phyloP scores from a whole-genome alignment of 2,113 vertebrate species.

The Gambusia holbrooki region DNA sequence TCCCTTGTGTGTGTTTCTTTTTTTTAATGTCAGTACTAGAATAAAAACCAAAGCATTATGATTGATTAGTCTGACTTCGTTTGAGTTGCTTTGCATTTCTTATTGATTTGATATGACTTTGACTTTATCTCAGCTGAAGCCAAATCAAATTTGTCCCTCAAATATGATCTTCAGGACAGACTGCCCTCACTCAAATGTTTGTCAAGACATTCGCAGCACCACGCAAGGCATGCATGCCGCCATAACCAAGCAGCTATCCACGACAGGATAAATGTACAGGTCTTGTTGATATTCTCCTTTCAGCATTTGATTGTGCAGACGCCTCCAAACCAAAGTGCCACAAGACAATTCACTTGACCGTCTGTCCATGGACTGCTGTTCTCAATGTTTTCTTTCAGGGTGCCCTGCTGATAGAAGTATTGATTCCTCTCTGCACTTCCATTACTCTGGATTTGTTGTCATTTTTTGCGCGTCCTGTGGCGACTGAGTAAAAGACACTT shows the following conservation, averaged over 20 bases:
- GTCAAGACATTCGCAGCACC: background rate
- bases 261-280: background rate
- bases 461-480: conserved; percentile 1
- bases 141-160: background rate
- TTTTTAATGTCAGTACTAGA: background rate
- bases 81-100: background rate
- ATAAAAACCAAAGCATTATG: background rate
- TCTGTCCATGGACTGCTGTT: conserved; percentile 1
- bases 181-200: background rate
- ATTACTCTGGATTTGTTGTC: background rate
- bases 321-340: background rate
- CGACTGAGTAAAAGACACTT: background rate
- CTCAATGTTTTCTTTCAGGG: background rate
- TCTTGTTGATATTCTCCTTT: background rate
- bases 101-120: background rate
- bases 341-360: background rate
- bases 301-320: background rate
- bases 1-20: background rate
- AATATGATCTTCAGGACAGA: conserved; percentile 5
- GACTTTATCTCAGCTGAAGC: background rate
- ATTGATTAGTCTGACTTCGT: background rate
- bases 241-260: background rate
- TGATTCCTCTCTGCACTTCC: conserved; percentile 1
- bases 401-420: background rate
- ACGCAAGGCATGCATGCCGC: background rate